Percentiles rank a stretch among this genome's conserved stretches.
These are phyloP conservation scores for Fulmarus glacialis DNA, from an alignment of 2,113 vertebrate genomes.

Conservation along the genomic window DNA sequence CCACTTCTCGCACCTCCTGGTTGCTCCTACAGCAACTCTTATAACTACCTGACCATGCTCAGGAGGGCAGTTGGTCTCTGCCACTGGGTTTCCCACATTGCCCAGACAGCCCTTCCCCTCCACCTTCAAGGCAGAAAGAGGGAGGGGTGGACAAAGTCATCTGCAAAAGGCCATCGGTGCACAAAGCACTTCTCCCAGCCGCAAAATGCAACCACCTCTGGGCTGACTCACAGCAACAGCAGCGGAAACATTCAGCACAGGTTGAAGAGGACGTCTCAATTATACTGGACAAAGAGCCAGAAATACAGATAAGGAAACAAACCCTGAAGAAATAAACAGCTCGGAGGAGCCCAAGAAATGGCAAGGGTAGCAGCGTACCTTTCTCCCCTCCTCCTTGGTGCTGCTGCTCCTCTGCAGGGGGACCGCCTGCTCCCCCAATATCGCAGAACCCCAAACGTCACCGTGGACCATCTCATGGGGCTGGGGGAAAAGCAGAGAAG, in stretches of 20 bases:
- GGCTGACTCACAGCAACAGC: background rate
- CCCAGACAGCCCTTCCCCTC: background rate
- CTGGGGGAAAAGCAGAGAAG: background rate
- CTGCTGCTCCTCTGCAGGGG: background rate
- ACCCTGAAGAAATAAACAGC: background rate
- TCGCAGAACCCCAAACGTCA: background rate
- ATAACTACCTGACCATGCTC: too few relatives aligned
- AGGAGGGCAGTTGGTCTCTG: background rate
- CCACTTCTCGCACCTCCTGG: background rate
- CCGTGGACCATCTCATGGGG: fast-evolving
- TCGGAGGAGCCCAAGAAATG: background rate
- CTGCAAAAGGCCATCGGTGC: background rate
- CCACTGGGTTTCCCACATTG: background rate
- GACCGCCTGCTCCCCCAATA: fast-evolving
- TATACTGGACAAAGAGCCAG: background rate
- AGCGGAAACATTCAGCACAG: background rate
- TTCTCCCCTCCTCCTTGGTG: background rate
- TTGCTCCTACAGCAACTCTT: background rate
- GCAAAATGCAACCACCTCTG: background rate
- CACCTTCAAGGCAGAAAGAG: background rate
- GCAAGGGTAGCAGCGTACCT: background rate
- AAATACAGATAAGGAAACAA: background rate
- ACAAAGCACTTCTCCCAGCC: background rate
- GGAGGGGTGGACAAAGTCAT: background rate
- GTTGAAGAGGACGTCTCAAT: background rate